These are phyloP conservation scores for Leptinotarsa rubiginosa DNA, from an alignment of 2,888 invertebrate genomes.

Conservation along the genomic window DNA sequence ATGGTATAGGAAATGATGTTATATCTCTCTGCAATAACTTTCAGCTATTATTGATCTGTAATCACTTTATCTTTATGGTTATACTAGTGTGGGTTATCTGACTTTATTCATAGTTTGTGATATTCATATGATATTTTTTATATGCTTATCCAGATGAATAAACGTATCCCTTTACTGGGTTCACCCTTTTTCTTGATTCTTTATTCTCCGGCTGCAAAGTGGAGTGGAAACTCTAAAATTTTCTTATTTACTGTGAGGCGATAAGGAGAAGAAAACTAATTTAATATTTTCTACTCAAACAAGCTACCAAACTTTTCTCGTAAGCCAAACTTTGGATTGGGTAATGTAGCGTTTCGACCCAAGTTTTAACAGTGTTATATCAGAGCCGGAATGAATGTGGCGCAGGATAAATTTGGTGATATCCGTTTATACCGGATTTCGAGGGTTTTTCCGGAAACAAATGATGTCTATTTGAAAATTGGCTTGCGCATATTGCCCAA, in stretches of 20 bases:
- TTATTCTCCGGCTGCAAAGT: background rate
- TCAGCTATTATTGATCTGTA: too few relatives aligned
- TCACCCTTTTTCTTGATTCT: background rate
- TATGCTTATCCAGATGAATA: too few relatives aligned
- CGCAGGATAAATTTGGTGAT: background rate
- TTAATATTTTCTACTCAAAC: conserved; percentile 22
- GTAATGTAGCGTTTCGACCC: conserved; percentile 29
- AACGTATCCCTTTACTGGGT: too few relatives aligned
- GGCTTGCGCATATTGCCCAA: background rate
- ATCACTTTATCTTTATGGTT: too few relatives aligned
- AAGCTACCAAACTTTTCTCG: conserved; percentile 24
- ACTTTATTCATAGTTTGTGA: too few relatives aligned
- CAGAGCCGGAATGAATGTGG: conserved; percentile 3
- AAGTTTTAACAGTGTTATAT: conserved; percentile 21
- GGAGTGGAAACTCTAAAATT: background rate
- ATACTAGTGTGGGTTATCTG: too few relatives aligned
- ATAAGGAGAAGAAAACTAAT: conserved; percentile 19
- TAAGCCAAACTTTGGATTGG: conserved; percentile 29
- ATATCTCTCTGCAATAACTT: too few relatives aligned
- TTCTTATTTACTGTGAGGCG: background rate
- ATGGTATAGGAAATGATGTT: too few relatives aligned
- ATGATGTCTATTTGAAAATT: background rate
- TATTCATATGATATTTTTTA: too few relatives aligned
- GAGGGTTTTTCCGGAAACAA: background rate
- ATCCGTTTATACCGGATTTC: background rate